Conservation (phyloP, 2,797 vertebrate species). For the Peromyscus attwateri region DNA sequence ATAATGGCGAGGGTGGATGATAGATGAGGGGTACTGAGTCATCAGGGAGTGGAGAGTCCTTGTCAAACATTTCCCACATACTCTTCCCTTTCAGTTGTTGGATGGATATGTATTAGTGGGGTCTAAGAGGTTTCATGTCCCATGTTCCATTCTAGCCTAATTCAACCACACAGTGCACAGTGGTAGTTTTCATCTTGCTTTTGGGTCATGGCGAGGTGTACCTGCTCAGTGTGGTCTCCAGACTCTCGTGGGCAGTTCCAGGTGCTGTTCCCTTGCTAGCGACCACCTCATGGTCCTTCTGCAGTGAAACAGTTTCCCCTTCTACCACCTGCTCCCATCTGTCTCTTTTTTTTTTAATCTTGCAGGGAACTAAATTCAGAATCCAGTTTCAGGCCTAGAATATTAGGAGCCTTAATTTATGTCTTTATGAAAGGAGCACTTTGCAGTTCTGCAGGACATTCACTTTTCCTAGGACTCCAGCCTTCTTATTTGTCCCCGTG, state of each 20-base stretch:
- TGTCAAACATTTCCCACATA: not conserved
- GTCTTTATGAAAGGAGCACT: not conserved
- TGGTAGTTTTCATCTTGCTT: conserved; percentile 3
- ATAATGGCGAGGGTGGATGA: not conserved
- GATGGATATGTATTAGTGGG: not conserved
- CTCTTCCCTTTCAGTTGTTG: conserved; percentile 14
- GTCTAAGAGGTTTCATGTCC: conserved; percentile 16
- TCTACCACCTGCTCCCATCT: not conserved
- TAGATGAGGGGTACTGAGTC: not conserved
- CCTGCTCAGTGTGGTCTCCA: not conserved
- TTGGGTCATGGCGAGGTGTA: not conserved
- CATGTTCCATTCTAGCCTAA: not conserved
- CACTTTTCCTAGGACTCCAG: conserved; percentile 29
- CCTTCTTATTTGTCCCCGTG: not conserved
- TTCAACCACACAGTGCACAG: not conserved
- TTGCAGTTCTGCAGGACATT: conserved; percentile 35
- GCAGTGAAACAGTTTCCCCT: not conserved
- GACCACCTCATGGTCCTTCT: not conserved
- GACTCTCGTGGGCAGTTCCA: not conserved
- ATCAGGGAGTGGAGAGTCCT: not conserved
- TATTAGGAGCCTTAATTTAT: not conserved
- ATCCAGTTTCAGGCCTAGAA: conserved; percentile 35
- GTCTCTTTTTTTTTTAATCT: not conserved
- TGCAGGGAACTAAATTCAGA: conserved; percentile 49
- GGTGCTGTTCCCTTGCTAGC: not conserved